Base-by-base conservation (phyloP, 2,888 invertebrate species). In the Eutolmus rufibarbis region DNA sequence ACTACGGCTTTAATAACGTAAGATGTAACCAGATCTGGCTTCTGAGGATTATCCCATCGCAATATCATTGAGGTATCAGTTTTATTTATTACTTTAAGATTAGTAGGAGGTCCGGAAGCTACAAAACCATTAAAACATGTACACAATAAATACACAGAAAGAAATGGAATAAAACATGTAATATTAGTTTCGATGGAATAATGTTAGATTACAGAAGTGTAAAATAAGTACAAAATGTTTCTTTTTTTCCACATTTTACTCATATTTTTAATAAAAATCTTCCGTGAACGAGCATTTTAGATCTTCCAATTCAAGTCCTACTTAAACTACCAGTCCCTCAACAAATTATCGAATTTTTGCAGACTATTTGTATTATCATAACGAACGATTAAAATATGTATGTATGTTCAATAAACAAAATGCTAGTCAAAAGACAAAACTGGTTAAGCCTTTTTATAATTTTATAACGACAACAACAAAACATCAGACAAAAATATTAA, bases 91-190 rank as follows among this genome's bases (percentile, higher is more conserved):
- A 96, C 91, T 78, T 93, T 91, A 31, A 97, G 90, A 87, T 95
- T 93, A 88, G 93, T 93, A 0, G 97, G 97, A n/a, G 96, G 95
- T 8, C 96, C 95, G 23, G 96, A 95, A 12, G 94, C 94, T 74
- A n/a, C 9, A 87, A 87, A 12, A 66, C 12, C 12, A 23, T 19
- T 66, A 66, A 56, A 56, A 56, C 19, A 19, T 14, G 7, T 5
- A 16, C 56, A 56, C n/a, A 56, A 5, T 56, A 19, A 56, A 56
- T 19, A 56, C 8, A 56, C 40, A 37, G 40, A 3, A 57, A 57
- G 4, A 51, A 14, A 51, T n/a, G 12, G 40, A 40, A 40, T 4
- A 40, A 40, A 1, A 40, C 40, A 40, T 40, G 8, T 2, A 40
- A 12, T 40, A 34, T 34, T 34, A 40, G 12, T 40, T 40, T 40